A percentile compares a stretch with the other conserved stretches of the same genome.
Conservation (phyloP, 2,888 invertebrate species). For the Pollenia griseotomentosa region DNA sequence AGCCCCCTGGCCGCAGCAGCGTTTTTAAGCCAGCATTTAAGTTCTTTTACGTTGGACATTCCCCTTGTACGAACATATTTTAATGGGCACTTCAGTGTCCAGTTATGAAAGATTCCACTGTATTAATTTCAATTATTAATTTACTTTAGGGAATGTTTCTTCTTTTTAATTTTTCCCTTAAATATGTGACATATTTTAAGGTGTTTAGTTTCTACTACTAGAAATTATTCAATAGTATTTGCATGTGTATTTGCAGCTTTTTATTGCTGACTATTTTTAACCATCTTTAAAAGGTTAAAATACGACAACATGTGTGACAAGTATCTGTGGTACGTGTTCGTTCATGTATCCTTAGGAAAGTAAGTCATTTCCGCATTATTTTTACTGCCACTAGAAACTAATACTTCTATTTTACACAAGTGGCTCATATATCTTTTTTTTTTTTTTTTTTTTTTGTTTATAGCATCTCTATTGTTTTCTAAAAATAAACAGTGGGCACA, state of each 20-base stretch:
- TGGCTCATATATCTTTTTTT: conserved; percentile 14
- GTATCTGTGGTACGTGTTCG: conserved; percentile 47
- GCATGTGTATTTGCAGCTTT: background rate
- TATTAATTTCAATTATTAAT: no score
- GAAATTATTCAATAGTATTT: background rate
- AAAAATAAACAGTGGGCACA: conserved; percentile 19
- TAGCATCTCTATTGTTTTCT: conserved; percentile 23
- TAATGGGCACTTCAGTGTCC: no score
- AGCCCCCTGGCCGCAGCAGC: no score
- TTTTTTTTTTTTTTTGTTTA: background rate
- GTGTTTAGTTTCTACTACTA: conserved; percentile 13
- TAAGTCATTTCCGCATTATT: conserved; percentile 66
- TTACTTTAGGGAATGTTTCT: no score
- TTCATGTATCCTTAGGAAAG: conserved; percentile 57
- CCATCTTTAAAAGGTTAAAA: conserved; percentile 52
- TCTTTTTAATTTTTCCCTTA: no score
- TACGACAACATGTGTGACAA: conserved; percentile 50
- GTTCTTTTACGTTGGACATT: no score
- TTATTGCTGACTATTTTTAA: conserved; percentile 32
- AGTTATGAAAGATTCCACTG: no score
- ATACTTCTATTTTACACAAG: conserved; percentile 48
- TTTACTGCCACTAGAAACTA: conserved; percentile 48
- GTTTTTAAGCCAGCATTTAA: no score
- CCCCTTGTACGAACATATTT: no score
- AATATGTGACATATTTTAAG: background rate